These are phyloP conservation scores for Mormoops blainvillei DNA, from an alignment of 2,113 vertebrate genomes.

Conservation along the genomic window DNA sequence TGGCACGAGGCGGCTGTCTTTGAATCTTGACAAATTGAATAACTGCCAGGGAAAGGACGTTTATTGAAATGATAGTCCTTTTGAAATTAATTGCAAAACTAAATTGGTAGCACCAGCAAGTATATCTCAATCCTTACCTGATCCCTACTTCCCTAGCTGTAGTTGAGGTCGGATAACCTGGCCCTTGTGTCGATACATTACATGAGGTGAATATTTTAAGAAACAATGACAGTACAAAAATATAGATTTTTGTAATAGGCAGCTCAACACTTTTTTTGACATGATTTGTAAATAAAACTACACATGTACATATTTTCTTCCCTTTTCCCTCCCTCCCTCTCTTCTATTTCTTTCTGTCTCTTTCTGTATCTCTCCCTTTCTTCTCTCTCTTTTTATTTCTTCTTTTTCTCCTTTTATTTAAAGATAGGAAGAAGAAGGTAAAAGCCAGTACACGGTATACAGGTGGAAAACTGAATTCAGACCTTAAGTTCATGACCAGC, in stretches of 20 bases:
- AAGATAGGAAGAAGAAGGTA: background rate
- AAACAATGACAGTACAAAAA: background rate
- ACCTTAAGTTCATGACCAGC: background rate
- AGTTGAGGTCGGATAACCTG: background rate
- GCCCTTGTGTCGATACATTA: background rate
- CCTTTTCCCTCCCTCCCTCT: rapidly evolving
- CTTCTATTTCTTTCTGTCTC: rapidly evolving
- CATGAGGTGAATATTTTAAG: background rate
- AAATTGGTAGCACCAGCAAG: background rate
- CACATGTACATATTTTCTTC: background rate
- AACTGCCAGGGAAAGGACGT: background rate
- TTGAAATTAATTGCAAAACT: background rate
- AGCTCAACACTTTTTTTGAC: background rate
- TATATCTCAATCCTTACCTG: background rate
- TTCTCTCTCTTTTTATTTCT: background rate
- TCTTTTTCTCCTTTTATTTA: background rate
- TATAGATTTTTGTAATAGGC: background rate
- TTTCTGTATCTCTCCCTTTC: rapidly evolving
- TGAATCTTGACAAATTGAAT: background rate
- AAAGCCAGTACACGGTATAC: background rate
- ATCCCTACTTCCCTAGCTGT: background rate
- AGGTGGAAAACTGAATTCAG: background rate
- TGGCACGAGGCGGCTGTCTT: background rate
- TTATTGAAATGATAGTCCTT: background rate
- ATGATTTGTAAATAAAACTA: background rate